These are phyloP conservation scores for Nothobranchius kuhntae DNA, from an alignment of 2,113 vertebrate species.

Conservation along the genomic window DNA sequence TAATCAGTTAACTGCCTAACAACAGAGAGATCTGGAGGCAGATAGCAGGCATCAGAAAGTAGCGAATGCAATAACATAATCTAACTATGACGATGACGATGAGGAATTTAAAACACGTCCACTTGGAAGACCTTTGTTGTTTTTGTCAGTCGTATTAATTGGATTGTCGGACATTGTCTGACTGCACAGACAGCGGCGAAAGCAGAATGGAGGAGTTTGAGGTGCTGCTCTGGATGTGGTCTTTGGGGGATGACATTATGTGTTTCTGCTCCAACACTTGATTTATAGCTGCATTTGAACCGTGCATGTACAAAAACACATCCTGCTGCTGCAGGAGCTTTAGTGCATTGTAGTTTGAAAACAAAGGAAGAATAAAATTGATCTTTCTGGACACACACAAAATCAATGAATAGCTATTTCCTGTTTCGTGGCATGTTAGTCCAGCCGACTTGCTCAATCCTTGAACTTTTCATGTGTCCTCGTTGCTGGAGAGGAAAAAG, in stretches of 20 bases:
- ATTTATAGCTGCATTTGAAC: constrained; percentile 82
- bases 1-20: constrained; percentile 61
- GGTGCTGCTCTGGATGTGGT: constrained; percentile 60
- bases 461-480: constrained; percentile 76
- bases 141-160: constrained; percentile 57
- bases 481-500: constrained; percentile 56
- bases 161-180: constrained; percentile 39
- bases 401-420: constrained; percentile 86
- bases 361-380: constrained; percentile 86
- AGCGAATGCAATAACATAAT: constrained; percentile 16
- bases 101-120: constrained; percentile 11
- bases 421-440: constrained; percentile 80
- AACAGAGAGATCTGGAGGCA: constrained; percentile 43
- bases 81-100: background rate
- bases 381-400: constrained; percentile 83
- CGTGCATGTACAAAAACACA: constrained; percentile 75
- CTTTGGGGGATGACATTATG: constrained; percentile 79
- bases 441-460: constrained; percentile 75
- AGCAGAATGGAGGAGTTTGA: constrained; percentile 40
- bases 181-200: constrained; percentile 19
- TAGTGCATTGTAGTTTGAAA: constrained; percentile 82
- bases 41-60: constrained; percentile 48
- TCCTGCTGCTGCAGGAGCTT: constrained; percentile 77
- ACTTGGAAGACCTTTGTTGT: background rate
- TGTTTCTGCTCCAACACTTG: constrained; percentile 79